phyloP scores from a whole-genome alignment of 2,113 vertebrate species.

The Dasyornis broadbenti region DNA sequence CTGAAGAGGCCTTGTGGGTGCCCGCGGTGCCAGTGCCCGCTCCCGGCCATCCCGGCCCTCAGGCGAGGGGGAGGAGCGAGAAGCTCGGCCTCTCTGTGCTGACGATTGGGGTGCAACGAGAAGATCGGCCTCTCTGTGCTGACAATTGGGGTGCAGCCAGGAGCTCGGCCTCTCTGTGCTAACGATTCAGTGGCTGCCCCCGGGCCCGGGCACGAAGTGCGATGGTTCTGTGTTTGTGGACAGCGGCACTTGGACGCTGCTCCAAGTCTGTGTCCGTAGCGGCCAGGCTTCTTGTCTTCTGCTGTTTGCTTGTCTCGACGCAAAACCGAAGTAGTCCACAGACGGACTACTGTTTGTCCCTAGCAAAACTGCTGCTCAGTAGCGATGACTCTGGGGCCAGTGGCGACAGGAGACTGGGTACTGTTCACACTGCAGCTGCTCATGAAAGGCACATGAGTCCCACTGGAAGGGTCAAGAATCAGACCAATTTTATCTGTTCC shows the following conservation, averaged over 20 bases:
- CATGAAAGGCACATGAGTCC: neutral
- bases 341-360: accelerated
- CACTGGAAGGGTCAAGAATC: neutral
- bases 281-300: neutral
- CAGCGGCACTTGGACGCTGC: no score
- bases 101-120: no score
- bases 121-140: no score
- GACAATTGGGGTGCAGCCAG: no score
- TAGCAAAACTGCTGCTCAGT: neutral
- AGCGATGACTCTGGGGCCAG: accelerated
- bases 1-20: neutral
- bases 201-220: accelerated
- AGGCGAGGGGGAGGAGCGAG: accelerated
- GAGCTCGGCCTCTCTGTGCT: accelerated
- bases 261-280: accelerated
- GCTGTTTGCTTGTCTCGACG: neutral
- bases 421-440: neutral
- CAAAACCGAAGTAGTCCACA: accelerated
- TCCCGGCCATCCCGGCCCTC: no score
- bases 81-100: no score
- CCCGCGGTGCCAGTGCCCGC: accelerated
- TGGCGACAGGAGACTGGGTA: accelerated
- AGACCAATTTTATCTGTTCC: neutral
- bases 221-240: neutral
- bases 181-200: accelerated